Evolutionary conservation across 2,113 vertebrate species (phyloP), one percentile per base, ranked within the genome.

Genomic region (Hassar affinis): DNA sequence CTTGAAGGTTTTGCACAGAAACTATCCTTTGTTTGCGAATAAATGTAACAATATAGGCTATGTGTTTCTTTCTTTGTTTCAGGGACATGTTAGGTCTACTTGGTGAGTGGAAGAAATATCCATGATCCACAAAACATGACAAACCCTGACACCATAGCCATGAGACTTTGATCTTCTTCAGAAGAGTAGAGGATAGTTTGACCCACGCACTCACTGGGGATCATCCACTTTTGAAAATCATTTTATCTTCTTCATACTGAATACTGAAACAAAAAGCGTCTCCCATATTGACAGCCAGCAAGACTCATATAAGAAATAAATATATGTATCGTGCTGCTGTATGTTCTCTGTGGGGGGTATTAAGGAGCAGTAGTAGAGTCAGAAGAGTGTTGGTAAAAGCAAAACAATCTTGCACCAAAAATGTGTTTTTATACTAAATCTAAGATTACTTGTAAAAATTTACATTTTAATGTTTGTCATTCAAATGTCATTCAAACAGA

Each of bases 221-320:
- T 85, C 79, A 54, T 69, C 45, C 38, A 42, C 52, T 69, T 83
- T 82, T 71, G 84, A 85, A 35, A 92, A 92, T 38, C 33, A 91
- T 88, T 86, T 88, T 77, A 87, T 89, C 84, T 90, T 88, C 92
- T 91, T 88, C 86, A 78, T 85, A 83, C 85, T 85, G 82, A 84
- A 87, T 90, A 91, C 90, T 90, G 17, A 38, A 66, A 66, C 33
- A 38, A 66, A 62, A 85, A 62, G 9, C 35, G 42, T 71, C 51
- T 22, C 33, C 42, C 22, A 54, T 30, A 80, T 87, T 90, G 85
- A 91, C 88, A 91, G 90, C 79, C 85, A 86, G 89, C 84, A 90
- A 92, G 89, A 91, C 90, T 91, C 87, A 91, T 91, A 90, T 89
- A 90, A 89, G 88, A 85, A 89, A 94, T 92, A 87, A 90, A 92